Conservation (phyloP, 1,140 invertebrate species). For the Pachyrhynchus sulphureomaculatus region DNA sequence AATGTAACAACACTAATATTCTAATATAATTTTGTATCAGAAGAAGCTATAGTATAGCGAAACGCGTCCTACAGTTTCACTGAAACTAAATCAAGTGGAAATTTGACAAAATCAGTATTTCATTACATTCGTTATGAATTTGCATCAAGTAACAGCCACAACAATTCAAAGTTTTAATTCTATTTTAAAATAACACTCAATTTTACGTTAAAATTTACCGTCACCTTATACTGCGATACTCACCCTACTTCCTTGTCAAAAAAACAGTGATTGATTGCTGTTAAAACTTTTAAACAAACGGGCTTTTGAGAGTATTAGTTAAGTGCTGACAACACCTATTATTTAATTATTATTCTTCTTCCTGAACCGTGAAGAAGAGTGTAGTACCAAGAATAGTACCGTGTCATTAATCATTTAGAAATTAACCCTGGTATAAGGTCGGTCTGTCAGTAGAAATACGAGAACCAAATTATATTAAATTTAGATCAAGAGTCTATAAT, state of each 20-base stretch:
- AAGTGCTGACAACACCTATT: slow-evolving; percentile 33
- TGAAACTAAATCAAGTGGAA: too few species aligned
- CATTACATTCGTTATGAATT: too few species aligned
- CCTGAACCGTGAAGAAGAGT: slow-evolving; percentile 11
- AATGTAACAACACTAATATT: too few species aligned
- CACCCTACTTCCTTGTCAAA: slow-evolving; percentile 11
- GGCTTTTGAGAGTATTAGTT: slow-evolving; percentile 30
- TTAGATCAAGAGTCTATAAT: too few species aligned
- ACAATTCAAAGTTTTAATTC: too few species aligned
- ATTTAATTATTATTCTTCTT: slow-evolving; percentile 26
- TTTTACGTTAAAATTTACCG: slow-evolving; percentile 7
- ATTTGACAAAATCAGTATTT: too few species aligned
- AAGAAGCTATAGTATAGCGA: too few species aligned
- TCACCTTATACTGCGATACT: background rate
- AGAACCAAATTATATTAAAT: too few species aligned
- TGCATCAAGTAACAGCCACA: too few species aligned
- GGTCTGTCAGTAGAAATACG: background rate
- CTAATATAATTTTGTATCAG: too few species aligned
- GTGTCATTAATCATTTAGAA: slow-evolving; percentile 15
- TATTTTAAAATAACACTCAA: background rate
- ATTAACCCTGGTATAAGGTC: background rate
- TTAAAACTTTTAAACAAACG: slow-evolving; percentile 27
- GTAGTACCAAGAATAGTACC: slow-evolving; percentile 9
- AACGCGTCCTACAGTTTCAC: too few species aligned
- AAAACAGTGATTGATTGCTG: slow-evolving; percentile 21